phyloP scores from a whole-genome alignment of 2,113 vertebrate genomes.

The Clarias batrachus region DNA sequence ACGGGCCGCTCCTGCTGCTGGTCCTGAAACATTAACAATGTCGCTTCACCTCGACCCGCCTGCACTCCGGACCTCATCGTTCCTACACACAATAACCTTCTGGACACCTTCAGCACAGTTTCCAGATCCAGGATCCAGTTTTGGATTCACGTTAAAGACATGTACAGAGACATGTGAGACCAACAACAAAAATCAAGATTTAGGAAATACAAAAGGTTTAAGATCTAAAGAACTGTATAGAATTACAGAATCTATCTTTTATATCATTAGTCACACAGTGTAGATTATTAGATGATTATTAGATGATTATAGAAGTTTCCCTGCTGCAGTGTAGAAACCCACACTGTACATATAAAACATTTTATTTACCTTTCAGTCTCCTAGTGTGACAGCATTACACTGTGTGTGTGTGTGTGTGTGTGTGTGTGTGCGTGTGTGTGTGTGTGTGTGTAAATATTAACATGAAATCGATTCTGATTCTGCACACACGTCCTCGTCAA shows the following conservation, averaged over 20 bases:
- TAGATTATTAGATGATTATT: too few relatives aligned
- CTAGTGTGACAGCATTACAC: too few relatives aligned
- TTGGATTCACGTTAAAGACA: neutral
- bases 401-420: neutral
- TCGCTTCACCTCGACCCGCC: neutral
- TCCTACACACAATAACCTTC: neutral
- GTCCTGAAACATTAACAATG: neutral
- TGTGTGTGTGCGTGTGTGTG: neutral
- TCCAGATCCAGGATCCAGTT: neutral
- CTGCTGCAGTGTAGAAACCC: too few relatives aligned
- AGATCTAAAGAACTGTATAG: neutral
- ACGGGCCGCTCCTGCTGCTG: neutral
- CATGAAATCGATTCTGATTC: neutral
- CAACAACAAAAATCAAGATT: neutral
- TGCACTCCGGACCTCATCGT: neutral
- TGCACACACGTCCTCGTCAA: neutral
- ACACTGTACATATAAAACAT: too few relatives aligned
- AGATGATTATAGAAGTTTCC: too few relatives aligned
- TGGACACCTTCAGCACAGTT: neutral
- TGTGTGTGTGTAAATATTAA: slow-evolving; percentile 31
- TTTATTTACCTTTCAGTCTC: too few relatives aligned
- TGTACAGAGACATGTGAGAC: too few relatives aligned
- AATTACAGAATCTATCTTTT: too few relatives aligned
- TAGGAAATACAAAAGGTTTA: neutral
- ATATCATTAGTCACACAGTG: neutral